Conservation (phyloP, 2,113 vertebrate genomes). For the Clupea harengus region DNA sequence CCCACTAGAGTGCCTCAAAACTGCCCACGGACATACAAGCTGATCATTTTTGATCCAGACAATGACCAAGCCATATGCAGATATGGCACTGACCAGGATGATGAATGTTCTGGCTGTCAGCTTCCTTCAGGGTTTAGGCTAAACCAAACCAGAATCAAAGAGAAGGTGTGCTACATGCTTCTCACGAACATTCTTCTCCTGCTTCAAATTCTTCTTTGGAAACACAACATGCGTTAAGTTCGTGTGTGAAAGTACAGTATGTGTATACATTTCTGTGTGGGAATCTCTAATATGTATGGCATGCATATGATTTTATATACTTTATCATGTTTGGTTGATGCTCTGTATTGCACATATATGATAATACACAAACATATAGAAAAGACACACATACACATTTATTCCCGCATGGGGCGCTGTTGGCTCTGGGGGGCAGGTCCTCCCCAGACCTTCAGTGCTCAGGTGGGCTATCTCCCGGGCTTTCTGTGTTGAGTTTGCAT, state of each 20-base stretch:
- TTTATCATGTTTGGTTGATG: too few relatives aligned
- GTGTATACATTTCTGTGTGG: background rate
- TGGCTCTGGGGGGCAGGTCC: too few relatives aligned
- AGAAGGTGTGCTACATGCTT: background rate
- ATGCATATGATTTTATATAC: too few relatives aligned
- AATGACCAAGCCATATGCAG: background rate
- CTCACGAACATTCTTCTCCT: background rate
- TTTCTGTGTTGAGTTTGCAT: too few relatives aligned
- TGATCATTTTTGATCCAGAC: background rate
- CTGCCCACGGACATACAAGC: background rate
- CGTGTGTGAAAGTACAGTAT: too few relatives aligned
- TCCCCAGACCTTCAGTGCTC: too few relatives aligned
- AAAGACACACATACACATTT: too few relatives aligned
- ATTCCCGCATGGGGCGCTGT: too few relatives aligned
- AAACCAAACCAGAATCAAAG: background rate
- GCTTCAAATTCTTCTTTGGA: background rate
- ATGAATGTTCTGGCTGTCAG: background rate
- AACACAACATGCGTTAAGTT: background rate
- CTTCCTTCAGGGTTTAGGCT: background rate
- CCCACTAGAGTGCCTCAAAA: background rate
- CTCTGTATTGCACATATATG: too few relatives aligned
- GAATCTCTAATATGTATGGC: too few relatives aligned
- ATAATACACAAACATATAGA: too few relatives aligned
- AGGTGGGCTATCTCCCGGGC: too few relatives aligned
- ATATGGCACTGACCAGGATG: background rate